Evolutionary conservation across 2,113 vertebrate genomes (phyloP), one percentile per base, ranked within the genome.

Genomic region (Cinclus cinclus): DNA sequence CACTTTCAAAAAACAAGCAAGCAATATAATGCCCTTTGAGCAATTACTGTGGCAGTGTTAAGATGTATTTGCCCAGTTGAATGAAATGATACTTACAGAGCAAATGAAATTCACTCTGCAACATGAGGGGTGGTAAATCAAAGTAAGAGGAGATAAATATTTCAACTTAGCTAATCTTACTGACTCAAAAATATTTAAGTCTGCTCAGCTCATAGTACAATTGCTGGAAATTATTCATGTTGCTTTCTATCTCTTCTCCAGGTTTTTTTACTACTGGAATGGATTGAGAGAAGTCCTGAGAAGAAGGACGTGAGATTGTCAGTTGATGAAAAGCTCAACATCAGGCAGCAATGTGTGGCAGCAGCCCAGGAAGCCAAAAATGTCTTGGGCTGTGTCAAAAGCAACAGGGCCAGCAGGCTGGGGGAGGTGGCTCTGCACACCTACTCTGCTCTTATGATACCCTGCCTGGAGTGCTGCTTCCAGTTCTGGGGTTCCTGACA

Each of bases 151-250:
- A 85, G 62, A 85, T 20, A 4, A 55, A 24, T 79, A 67, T 76
- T 80, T 93, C 62, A 73, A 41, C 35, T 88, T 56, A 67, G 13
- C 33, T 82, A 68, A n/a, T 49, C 44, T 76, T 56, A 60, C 37
- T 62, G 46, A 69, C 59, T 88, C 53, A 80, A 80, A 90, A 53
- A 49, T 86, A 56, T 20, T 81, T 62, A 73, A 59, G 41, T 39
- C 63, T 64, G 30, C n/a, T 94, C 47, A 85, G 35, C 31, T 70
- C 75, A 89, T 33, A 64, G 71, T 62, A 80, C 63, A 90, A 39
- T 52, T 94, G 67, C 78, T 87, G 88, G 80, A 96, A 97, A 91
- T 94, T 70, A 94, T 69, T 96, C 63, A 58, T 86, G 30, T 71
- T 87, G 71, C 17, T 83, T 82, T 92, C 79, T 86, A 68, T 74